These are phyloP conservation scores for Drosophila willistoni DNA, from an alignment of 1,140 invertebrate species.

Conservation along the genomic window DNA sequence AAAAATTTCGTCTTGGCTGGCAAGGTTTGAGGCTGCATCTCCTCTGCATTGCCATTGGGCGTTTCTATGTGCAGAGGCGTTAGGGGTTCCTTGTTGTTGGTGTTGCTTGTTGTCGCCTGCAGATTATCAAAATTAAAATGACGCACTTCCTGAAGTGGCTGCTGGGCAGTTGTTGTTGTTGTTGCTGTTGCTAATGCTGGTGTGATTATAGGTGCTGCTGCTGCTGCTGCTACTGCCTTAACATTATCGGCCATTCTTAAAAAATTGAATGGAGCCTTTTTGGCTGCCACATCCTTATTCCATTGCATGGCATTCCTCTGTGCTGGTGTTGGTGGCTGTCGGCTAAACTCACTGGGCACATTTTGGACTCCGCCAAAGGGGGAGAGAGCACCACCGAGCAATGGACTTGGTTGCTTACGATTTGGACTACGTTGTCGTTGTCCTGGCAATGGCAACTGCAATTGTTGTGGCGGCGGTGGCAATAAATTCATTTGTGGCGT, in stretches of 20 bases:
- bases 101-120: slow-evolving; percentile 23
- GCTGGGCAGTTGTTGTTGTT: slow-evolving; percentile 3
- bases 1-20: slow-evolving; percentile 85
- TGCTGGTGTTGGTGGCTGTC: slow-evolving; percentile 66
- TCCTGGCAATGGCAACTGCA: slow-evolving; percentile 49
- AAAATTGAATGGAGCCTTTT: slow-evolving; percentile 71
- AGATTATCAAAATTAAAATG: slow-evolving; percentile 86
- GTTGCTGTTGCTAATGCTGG: background rate
- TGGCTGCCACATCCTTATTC: slow-evolving; percentile 42
- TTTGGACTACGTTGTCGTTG: slow-evolving; percentile 58
- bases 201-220: background rate
- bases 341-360: slow-evolving; percentile 75
- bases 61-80: slow-evolving; percentile 67
- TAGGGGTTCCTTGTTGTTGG: slow-evolving; percentile 38
- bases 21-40: background rate
- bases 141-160: slow-evolving; percentile 81
- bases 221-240: slow-evolving; percentile 27
- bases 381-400: slow-evolving; percentile 46
- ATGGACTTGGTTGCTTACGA: slow-evolving; percentile 64
- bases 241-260: slow-evolving; percentile 77
- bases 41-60: slow-evolving; percentile 28
- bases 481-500: slow-evolving; percentile 81
- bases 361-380: slow-evolving; percentile 78
- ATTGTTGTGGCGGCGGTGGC: slow-evolving; percentile 61
- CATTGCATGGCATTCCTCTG: slow-evolving; percentile 71